Conservation (phyloP, 2,888 invertebrate species). For the Lutraria lutraria region DNA sequence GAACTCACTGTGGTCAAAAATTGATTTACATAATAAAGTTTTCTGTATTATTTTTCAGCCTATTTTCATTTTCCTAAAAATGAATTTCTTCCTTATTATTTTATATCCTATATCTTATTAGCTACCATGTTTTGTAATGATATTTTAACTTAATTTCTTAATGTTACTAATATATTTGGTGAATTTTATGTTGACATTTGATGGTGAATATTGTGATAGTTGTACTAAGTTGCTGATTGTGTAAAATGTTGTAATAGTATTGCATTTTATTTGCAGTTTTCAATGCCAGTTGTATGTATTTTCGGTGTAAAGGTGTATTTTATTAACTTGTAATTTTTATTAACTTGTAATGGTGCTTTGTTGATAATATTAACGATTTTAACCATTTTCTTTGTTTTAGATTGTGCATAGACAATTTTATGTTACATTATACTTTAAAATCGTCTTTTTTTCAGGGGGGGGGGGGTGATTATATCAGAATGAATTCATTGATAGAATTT, state of each 20-base stretch:
- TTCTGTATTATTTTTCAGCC: background rate
- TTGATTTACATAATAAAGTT: too few relatives aligned
- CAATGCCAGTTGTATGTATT: background rate
- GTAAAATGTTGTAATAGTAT: background rate
- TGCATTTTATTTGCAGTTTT: background rate
- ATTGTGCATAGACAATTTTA: too few relatives aligned
- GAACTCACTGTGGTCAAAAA: too few relatives aligned
- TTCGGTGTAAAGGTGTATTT: background rate
- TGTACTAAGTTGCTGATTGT: background rate
- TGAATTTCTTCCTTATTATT: background rate
- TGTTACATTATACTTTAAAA: too few relatives aligned
- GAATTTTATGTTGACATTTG: background rate
- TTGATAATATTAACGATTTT: too few relatives aligned
- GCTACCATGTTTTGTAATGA: background rate
- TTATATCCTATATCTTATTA: background rate
- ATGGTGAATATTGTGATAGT: background rate
- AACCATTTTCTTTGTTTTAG: too few relatives aligned
- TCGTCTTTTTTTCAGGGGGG: too few relatives aligned
- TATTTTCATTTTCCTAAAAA: background rate
- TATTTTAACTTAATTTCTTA: background rate
- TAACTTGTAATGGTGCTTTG: background rate
- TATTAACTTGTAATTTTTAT: background rate
- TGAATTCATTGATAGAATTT: too few relatives aligned
- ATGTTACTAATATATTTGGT: background rate
- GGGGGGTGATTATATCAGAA: too few relatives aligned